Evolutionary conservation across 2,113 vertebrate genomes (phyloP), one percentile per base, ranked within the genome.

Genomic region (Mobula birostris): DNA sequence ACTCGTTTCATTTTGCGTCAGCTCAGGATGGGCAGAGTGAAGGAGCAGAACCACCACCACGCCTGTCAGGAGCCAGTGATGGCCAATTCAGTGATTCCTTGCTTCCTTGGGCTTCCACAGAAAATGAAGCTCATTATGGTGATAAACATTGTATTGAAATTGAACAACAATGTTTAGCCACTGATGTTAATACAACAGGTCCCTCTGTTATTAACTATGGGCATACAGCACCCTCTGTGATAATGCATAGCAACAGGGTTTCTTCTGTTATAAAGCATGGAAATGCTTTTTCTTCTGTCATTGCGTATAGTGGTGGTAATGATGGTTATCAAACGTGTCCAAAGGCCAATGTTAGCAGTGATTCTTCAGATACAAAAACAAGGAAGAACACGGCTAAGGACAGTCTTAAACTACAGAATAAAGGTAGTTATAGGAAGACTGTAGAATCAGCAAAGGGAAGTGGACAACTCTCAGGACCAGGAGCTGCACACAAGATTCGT

Each of bases 131-230:
- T 70, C 27, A 93, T 29, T 6, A 56, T 48, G 11, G 40, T 21
- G 24, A 40, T 40, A 76, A 93, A 74, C 36, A 48, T 56, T 24
- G 3, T 56, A 5, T 70, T 74, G 40, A 72, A 29, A 48, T 56
- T 40, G 68, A 40, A 66, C 90, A 36, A 93, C 91, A 74, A 74
- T 19, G n/a, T 4, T 93, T 76, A 40, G 68, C 70, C 91, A 29
- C 91, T 48, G 79, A 80, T 63, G 94, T 91, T n/a, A 96, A 95
- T 40, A 94, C 90, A 58, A 95, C 94, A 94, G 94, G 95, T 94
- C 94, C 97, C 36, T 96, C 97, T 4, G 97, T 98, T 63, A 97
- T 97, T 94, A 97, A 96, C 95, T 97, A 97, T 94, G 94, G 97
- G 66, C 97, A 96, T 94, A 95, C 96, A 29, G 96, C 96, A 56